Evolutionary conservation across 2,888 invertebrate species (phyloP), one percentile per base, ranked within the genome.

Genomic region (Eledone cirrhosa): DNA sequence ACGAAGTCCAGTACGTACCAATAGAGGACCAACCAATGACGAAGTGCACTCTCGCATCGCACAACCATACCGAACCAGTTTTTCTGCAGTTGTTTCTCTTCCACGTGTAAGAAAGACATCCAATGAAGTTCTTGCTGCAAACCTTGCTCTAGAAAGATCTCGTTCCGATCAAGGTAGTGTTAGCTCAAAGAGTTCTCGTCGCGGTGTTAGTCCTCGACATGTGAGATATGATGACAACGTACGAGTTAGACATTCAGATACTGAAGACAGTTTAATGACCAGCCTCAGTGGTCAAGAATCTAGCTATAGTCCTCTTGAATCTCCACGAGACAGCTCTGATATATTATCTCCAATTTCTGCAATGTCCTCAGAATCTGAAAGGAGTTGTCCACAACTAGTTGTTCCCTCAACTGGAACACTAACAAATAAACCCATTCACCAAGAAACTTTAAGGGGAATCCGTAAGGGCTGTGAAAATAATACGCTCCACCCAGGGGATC

Each of bases 41-140:
- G 82, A 84, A 16, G 80, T 87, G 1, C 80, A 81, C 24, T 80
- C 83, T 29, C 81, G 86, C 33, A 84, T 89, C 67, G 82, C 87
- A 0, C 89, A 89, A 82, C 87, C 88, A 0, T 89, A 89, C 82
- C 83, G 87, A 48, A 89, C 89, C 48, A 88, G 88, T 79, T 88
- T 89, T 80, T 88, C 88, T 77, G 89, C 89, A 1, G 85, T 87
- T 31, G 83, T 85, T n/a, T 83, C 86, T 2, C 87, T 81, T 86
- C 88, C 0, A 80, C 83, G 0, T 84, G 86, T 53, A 86, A 86
- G 79, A 80, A 87, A 48, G 84, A 85, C 78, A 84, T 85, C 48
- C 80, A 82, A 67, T 79, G 84, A 65, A 85, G 85, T 69, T 33
- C 59, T 47, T 31, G 78, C 72, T 80, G 82, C 53, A 76, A 48